A percentile compares a stretch with the other conserved stretches of the same genome.
Evolutionary conservation across 2,113 vertebrate genomes (phyloP).

Genomic region (Gadus chalcogrammus): DNA sequence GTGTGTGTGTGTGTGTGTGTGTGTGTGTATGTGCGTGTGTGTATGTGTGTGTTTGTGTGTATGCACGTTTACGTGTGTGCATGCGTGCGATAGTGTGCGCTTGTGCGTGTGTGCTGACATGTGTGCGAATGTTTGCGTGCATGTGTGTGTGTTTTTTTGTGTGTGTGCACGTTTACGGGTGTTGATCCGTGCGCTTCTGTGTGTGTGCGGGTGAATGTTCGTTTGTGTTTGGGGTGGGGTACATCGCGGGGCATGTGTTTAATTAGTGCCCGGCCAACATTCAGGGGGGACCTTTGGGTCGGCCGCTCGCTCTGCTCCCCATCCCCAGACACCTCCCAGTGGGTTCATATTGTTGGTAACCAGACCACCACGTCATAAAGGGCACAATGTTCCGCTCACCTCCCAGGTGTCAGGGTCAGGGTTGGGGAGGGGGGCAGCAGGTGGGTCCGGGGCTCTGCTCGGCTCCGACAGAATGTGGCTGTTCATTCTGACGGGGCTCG

Average conservation of each 20-base stretch:
- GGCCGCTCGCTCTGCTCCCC: conserved; percentile 39
- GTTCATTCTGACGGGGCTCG: conserved; percentile 41
- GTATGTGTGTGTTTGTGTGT: neutral
- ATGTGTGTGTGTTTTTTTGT: neutral
- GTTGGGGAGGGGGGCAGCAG: conserved; percentile 15
- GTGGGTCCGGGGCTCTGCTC: conserved; percentile 34
- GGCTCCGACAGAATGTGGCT: conserved; percentile 35
- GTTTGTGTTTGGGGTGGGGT: neutral
- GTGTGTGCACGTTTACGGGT: neutral
- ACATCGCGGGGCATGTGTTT: neutral
- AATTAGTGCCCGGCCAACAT: neutral
- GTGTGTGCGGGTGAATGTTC: neutral
- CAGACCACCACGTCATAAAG: conserved; percentile 43
- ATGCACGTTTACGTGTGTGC: neutral
- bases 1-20: too few relatives aligned
- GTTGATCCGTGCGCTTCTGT: neutral
- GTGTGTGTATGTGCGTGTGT: too few relatives aligned
- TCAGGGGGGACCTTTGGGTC: neutral
- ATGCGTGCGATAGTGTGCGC: neutral
- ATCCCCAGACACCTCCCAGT: conserved; percentile 49
- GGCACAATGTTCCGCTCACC: conserved; percentile 30
- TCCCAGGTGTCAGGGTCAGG: conserved; percentile 44
- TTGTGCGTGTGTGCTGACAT: neutral
- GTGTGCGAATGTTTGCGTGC: neutral
- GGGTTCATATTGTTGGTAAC: conserved; percentile 27